Evolutionary conservation across 2,797 vertebrate genomes (phyloP).

Genomic region (Aplochiton taeniatus): DNA sequence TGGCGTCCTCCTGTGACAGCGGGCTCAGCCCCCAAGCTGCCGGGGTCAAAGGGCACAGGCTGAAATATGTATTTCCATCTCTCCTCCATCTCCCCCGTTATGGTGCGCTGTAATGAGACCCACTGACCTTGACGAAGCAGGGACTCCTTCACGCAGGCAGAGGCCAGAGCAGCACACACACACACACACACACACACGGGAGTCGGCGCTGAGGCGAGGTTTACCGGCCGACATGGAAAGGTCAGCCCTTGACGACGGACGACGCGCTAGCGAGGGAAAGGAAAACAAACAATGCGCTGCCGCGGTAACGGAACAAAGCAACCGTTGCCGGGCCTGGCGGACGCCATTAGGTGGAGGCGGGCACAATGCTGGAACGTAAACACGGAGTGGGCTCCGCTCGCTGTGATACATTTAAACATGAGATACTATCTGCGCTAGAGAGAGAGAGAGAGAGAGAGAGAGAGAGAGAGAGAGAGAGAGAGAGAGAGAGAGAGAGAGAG

Average conservation of each 20-base stretch:
- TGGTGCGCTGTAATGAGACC: slow-evolving; percentile 18
- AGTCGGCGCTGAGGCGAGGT: slow-evolving; percentile 1
- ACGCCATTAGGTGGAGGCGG: neutral
- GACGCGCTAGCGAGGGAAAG: slow-evolving; percentile 1
- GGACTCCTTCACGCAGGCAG: slow-evolving; percentile 9
- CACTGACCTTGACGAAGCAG: slow-evolving; percentile 6
- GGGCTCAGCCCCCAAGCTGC: neutral
- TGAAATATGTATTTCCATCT: slow-evolving; percentile 14
- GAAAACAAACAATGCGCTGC: neutral
- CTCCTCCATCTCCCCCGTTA: slow-evolving; percentile 7
- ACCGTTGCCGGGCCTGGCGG: neutral
- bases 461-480: too few species aligned
- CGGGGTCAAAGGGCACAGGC: slow-evolving; percentile 5
- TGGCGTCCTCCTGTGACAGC: neutral
- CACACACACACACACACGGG: neutral
- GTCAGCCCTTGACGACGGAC: slow-evolving; percentile 3
- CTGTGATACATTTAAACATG: too few species aligned
- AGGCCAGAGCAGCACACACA: slow-evolving; percentile 1
- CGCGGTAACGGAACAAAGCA: neutral
- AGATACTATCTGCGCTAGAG: too few species aligned
- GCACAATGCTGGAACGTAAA: slow-evolving; percentile 8
- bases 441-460: too few species aligned
- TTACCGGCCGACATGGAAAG: slow-evolving; percentile 10
- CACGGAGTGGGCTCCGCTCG: too few species aligned
- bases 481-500: too few species aligned